These are phyloP conservation scores for Drosophila bunnanda DNA, from an alignment of 2,888 invertebrate species.

Conservation along the genomic window DNA sequence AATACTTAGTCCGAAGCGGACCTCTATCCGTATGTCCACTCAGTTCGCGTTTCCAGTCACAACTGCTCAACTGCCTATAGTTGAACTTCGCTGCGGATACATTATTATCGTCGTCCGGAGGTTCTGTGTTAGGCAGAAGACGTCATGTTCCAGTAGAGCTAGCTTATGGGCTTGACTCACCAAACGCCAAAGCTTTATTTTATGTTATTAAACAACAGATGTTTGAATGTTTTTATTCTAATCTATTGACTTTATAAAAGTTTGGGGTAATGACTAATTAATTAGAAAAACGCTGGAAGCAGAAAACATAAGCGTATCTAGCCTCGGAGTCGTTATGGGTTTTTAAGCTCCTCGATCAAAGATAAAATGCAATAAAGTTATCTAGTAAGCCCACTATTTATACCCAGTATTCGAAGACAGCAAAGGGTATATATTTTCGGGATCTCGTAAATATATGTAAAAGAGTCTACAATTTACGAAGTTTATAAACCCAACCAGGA, in stretches of 20 bases:
- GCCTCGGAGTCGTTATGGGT: slow-evolving; percentile 1
- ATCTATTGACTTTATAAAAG: neutral
- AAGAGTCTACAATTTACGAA: no score
- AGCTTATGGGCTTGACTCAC: neutral
- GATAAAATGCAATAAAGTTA: slow-evolving; percentile 1
- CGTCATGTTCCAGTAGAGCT: slow-evolving; percentile 3
- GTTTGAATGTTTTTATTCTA: neutral
- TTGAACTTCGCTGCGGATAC: slow-evolving; percentile 2
- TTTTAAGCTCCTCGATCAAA: slow-evolving; percentile 1
- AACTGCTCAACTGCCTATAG: slow-evolving; percentile 3
- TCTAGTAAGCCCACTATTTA: neutral
- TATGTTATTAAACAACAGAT: neutral
- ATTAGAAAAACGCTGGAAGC: neutral
- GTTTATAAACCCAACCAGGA: no score
- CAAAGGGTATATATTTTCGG: neutral
- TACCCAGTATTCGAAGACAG: neutral
- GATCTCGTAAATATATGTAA: neutral
- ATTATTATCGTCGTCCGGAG: neutral
- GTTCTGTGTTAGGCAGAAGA: neutral
- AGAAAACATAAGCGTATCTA: neutral
- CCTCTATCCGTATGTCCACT: slow-evolving; percentile 18
- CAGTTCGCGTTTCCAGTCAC: slow-evolving; percentile 2
- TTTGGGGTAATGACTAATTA: neutral
- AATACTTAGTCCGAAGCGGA: neutral
- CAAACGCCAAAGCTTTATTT: neutral